Conservation (phyloP, 2,888 invertebrate species). For the Argyresthia albistria region DNA sequence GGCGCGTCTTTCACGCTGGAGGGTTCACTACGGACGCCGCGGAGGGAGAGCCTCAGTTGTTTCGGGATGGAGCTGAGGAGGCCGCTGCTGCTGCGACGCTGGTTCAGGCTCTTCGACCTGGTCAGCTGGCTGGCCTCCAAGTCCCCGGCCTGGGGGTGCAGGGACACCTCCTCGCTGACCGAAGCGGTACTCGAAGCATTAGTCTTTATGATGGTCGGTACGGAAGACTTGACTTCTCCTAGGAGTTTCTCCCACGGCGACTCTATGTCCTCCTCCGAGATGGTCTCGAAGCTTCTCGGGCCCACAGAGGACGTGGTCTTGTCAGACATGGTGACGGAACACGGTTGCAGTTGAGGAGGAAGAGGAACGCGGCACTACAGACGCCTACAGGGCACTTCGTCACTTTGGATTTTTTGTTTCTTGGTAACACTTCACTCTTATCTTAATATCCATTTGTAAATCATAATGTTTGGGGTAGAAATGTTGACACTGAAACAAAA, state of each 20-base stretch:
- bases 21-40: constrained; percentile 63
- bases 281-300: constrained; percentile 65
- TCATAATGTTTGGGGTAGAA: constrained; percentile 72
- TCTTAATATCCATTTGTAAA: constrained; percentile 74
- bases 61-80: constrained; percentile 67
- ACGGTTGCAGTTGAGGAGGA: constrained; percentile 23
- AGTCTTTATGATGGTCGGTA: constrained; percentile 63
- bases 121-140: constrained; percentile 53
- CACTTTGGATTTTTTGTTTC: constrained; percentile 73
- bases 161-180: constrained; percentile 40
- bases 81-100: constrained; percentile 64
- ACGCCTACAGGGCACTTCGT: constrained; percentile 67
- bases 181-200: constrained; percentile 49
- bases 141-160: constrained; percentile 37
- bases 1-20: constrained; percentile 64
- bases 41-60: constrained; percentile 62
- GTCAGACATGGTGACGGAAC: constrained; percentile 44
- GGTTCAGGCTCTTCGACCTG: constrained; percentile 62
- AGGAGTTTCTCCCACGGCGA: constrained; percentile 65
- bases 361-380: constrained; percentile 63
- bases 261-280: constrained; percentile 55
- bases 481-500: constrained; percentile 70
- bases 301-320: constrained; percentile 64
- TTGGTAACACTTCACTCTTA: constrained; percentile 72
- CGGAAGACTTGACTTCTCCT: constrained; percentile 52